Evolutionary conservation across 2,797 vertebrate species (phyloP).

Genomic region (Cryptoblepharus egeriae): DNA sequence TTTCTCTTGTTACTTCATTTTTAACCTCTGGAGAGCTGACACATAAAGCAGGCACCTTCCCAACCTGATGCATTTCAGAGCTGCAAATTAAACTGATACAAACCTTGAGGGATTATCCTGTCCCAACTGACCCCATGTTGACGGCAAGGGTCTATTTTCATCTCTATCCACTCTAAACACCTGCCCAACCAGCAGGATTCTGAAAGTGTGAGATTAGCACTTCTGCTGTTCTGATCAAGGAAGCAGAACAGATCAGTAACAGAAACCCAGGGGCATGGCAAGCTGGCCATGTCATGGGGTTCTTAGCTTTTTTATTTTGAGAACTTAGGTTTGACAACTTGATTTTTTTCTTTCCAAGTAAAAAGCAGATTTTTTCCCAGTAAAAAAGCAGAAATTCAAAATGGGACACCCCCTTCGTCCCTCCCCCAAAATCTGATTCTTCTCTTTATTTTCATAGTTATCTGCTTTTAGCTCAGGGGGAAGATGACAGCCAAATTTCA

Average conservation of each 20-base stretch:
- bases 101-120: not conserved
- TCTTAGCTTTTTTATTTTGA: not conserved
- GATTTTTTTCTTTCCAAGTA: not conserved
- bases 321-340: not conserved
- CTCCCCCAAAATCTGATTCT: no score
- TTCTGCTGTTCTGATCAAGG: slow-evolving; percentile 9
- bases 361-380: slow-evolving; percentile 3
- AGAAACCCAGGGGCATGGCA: not conserved
- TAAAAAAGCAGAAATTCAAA: not conserved
- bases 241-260: not conserved
- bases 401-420: no score
- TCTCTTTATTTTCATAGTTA: not conserved
- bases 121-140: not conserved
- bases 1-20: not conserved
- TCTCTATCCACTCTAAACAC: slow-evolving; percentile 6
- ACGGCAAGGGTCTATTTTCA: not conserved
- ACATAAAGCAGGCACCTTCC: not conserved
- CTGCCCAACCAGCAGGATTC: not conserved
- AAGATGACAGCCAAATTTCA: not conserved
- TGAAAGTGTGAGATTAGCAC: slow-evolving; percentile 1
- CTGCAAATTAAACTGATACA: not conserved
- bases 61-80: slow-evolving; percentile 5
- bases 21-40: not conserved
- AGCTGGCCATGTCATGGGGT: not conserved
- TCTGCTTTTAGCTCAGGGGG: not conserved